Evolutionary conservation across 2,113 vertebrate species (phyloP).

Genomic region (Casuarius casuarius): DNA sequence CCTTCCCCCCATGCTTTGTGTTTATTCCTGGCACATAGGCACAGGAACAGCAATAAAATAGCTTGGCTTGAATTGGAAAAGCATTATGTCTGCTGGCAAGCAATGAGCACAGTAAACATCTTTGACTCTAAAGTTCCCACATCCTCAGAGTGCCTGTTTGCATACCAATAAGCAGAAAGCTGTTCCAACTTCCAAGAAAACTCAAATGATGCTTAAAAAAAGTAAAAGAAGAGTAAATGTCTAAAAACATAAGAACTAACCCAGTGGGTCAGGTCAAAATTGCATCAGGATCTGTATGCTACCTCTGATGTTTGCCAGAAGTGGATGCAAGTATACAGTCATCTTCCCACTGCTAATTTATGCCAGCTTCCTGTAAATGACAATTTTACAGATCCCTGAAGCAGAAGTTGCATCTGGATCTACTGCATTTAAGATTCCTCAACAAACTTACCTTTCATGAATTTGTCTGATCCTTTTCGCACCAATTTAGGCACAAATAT

Average conservation of each 20-base stretch:
- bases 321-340: background rate
- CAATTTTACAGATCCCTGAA: background rate
- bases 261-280: background rate
- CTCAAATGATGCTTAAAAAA: background rate
- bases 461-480: background rate
- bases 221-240: background rate
- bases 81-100: background rate
- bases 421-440: background rate
- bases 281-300: fast-evolving
- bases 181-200: background rate
- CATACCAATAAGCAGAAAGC: background rate
- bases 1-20: background rate
- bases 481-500: background rate
- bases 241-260: background rate
- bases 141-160: background rate
- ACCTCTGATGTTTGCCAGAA: background rate
- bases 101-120: background rate
- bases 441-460: background rate
- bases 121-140: background rate
- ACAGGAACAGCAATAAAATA: slow-evolving; percentile 17
- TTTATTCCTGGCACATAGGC: slow-evolving; percentile 3
- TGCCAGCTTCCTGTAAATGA: background rate
- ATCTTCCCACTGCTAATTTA: background rate
- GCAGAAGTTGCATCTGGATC: fast-evolving
- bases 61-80: background rate